Base-by-base conservation (phyloP, 2,113 vertebrate genomes). In the Percopsis transmontana region DNA sequence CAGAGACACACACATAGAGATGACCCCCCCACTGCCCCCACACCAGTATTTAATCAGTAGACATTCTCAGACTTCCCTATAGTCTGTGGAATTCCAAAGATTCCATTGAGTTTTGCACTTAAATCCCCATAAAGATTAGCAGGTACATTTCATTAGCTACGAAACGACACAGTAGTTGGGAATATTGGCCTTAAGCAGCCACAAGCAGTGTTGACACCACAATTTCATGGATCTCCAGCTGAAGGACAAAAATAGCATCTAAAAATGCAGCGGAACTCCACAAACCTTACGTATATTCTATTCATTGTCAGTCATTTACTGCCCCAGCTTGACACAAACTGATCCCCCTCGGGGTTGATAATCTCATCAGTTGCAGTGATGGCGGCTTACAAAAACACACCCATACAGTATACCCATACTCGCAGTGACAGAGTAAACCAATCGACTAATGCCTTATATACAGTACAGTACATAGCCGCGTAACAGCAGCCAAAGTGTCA, bases 31-130 rank as follows among this genome's bases (percentile, higher is more conserved):
- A n/a, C n/a, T n/a, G n/a, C 21, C 16, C 45, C 48, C 40, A 70
- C 53, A 45, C 27, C 1, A 7, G 27, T 33, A 11, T 16, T 80
- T 77, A 16, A 6, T 40, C 54, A 66, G 67, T 79, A n/a, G 76
- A 81, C 64, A 62, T 74, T 68, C 68, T 68, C 41, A 19, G 14
- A 5, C 62, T 74, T 85, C 76, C 82, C 66, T 64, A 81, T 85
- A 66, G 87, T 90, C 75, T 86, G 82, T 56, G 60, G 77, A 74
- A 90, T 90, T 89, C 87, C 87, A 85, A 57, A 83, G 84, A 90
- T 88, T 88, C 87, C 81, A 82, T 44, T 58, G 78, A 84, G 62
- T 88, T 86, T 90, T 73, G 74, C 12, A 21, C 79, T 86, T 82
- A 88, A 88, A 91, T 88, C 84, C 84, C 78, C 57, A 74, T 74